Evolutionary conservation across 2,888 invertebrate genomes (phyloP).

Genomic region (Xanthorhoe designata): DNA sequence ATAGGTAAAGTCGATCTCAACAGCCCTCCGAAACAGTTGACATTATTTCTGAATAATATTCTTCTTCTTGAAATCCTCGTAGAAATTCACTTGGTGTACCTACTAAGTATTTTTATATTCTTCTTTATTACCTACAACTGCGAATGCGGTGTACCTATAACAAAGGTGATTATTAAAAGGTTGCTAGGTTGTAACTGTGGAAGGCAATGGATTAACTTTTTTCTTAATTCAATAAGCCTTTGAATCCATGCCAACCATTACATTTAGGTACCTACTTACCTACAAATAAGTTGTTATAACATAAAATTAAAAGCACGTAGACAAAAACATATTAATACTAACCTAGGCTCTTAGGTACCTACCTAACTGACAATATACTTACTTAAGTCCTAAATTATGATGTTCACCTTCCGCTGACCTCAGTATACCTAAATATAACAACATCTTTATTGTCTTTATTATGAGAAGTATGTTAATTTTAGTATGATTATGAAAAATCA

Average conservation of each 20-base stretch:
- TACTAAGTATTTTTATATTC: no score
- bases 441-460: not conserved
- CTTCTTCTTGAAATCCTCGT: conserved; percentile 1
- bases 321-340: no score
- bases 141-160: no score
- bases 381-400: conserved; percentile 16
- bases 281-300: not conserved
- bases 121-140: not conserved
- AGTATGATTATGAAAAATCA: no score
- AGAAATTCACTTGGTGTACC: not conserved
- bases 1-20: conserved; percentile 19
- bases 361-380: not conserved
- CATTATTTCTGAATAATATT: conserved; percentile 7
- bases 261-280: no score
- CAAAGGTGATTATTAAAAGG: no score
- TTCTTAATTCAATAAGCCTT: no score
- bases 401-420: conserved; percentile 20
- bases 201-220: no score
- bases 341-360: not conserved
- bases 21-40: conserved; percentile 17
- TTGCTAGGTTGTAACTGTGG: no score
- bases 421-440: conserved; percentile 6
- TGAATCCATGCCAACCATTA: not conserved
- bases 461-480: not conserved
- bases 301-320: no score